Evolutionary conservation across 64 coral and sea anemone species (phyloP).

Genomic region (Hydrozoanthus tunicans): DNA sequence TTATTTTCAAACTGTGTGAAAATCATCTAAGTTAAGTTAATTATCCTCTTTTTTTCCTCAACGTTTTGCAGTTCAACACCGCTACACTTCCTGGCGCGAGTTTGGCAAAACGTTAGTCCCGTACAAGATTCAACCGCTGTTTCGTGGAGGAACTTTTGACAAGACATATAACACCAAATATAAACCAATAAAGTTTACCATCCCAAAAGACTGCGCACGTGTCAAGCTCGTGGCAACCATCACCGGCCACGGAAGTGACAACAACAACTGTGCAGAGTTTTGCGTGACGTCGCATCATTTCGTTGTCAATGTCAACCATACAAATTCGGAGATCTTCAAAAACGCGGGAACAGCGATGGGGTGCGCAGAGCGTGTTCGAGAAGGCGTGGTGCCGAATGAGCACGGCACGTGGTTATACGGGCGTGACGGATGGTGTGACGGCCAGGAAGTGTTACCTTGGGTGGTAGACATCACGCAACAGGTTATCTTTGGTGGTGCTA

Average conservation of each 20-base stretch:
- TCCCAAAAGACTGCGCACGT: slow-evolving; percentile 30
- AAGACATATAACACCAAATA: slow-evolving; percentile 82
- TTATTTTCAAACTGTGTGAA: not conserved
- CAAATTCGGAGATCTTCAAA: slow-evolving; percentile 63
- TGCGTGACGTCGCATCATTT: slow-evolving; percentile 90
- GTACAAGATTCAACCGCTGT: slow-evolving; percentile 61
- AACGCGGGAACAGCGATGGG: slow-evolving; percentile 73
- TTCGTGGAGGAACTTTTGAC: slow-evolving; percentile 81
- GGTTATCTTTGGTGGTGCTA: slow-evolving; percentile 25
- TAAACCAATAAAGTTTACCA: slow-evolving; percentile 19
- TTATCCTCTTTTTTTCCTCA: not conserved
- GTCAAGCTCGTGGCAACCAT: slow-evolving; percentile 90
- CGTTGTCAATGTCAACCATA: slow-evolving; percentile 71
- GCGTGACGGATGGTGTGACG: slow-evolving; percentile 81
- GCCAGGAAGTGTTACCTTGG: slow-evolving; percentile 83
- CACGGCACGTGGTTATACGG: slow-evolving; percentile 77
- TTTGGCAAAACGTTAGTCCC: slow-evolving; percentile 66
- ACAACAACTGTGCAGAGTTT: slow-evolving; percentile 82
- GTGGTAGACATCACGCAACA: slow-evolving; percentile 68
- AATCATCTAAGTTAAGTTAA: not conserved
- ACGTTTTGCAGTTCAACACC: slow-evolving; percentile 23
- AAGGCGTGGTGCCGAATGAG: slow-evolving; percentile 59
- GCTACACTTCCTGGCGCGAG: slow-evolving; percentile 48
- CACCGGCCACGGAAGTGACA: slow-evolving; percentile 85
- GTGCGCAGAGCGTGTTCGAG: slow-evolving; percentile 52